Evolutionary conservation across 2,797 vertebrate genomes (phyloP), one percentile per base, ranked within the genome.

Genomic region (Morelia viridis): DNA sequence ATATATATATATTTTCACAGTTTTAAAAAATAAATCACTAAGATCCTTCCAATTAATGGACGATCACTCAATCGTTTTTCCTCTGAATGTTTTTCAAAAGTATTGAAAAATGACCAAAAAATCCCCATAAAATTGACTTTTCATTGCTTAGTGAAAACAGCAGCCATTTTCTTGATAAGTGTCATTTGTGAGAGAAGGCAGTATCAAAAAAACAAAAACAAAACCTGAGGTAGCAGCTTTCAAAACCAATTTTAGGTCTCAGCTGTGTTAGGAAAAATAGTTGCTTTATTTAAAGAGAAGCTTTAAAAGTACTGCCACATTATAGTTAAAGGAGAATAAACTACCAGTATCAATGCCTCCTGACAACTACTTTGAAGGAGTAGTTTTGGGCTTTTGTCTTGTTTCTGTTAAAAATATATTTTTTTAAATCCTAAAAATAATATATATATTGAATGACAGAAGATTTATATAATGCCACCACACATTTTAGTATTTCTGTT

Each of bases 341-440:
- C 88, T 88, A 24, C 90, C 12, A 22, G 17, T 76, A 80, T 11
- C 61, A 92, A 1, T 62, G 0, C n/a, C 85, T 93, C 68, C 91
- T 91, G 91, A 91, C 93, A 96, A 90, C 68, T 80, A 89, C 0
- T 12, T 80, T 8, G 11, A 90, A 93, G 58, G 94, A 94, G 65
- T 87, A 94, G 50, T 91, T 91, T 83, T 71, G 89, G 41, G 35
- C 85, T 90, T 24, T 91, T 87, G 22, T 17, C 26, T 90, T 95
- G 91, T 35, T 89, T 95, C 90, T 93, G 92, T 94, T 95, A 93
- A 96, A 94, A 56, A 87, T 86, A 41, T 60, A 1, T 90, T 76
- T 93, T 96, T 96, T 96, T 94, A 83, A 93, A 89, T 91, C 5
- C 28, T 85, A 65, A 93, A 80, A 31, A 84, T 89, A 83, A 31